A percentile compares a stretch with the other conserved stretches of the same genome.
phyloP scores from a whole-genome alignment of 2,888 invertebrate genomes.

The Scaptomyza polygonia region DNA sequence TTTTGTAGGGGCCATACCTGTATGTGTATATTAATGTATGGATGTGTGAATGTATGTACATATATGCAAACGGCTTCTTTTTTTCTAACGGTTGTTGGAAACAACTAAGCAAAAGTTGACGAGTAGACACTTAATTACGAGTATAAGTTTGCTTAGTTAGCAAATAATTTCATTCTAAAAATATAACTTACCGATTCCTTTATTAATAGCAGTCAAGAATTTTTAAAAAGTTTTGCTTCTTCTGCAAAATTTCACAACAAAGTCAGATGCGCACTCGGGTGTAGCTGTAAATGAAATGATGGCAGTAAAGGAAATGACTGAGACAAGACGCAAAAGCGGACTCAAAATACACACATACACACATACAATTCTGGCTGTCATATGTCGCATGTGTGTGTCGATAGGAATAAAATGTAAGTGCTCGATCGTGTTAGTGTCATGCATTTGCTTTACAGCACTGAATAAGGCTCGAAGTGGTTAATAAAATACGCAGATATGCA shows the following conservation, averaged over 20 bases:
- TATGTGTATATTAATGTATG: too few species aligned
- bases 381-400: background rate
- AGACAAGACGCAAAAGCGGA: background rate
- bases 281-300: background rate
- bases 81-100: background rate
- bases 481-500: background rate
- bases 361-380: background rate
- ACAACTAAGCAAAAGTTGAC: background rate
- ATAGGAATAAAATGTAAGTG: background rate
- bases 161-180: background rate
- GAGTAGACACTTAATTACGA: background rate
- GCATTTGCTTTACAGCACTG: background rate
- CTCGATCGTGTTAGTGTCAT: background rate
- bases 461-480: background rate
- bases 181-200: background rate
- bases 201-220: background rate
- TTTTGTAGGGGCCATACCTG: slow-evolving; percentile 72
- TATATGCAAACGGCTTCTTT: too few species aligned
- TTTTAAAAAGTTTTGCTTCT: background rate
- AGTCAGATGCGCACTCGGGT: background rate
- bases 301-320: background rate
- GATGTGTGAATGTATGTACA: too few species aligned
- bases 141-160: too few species aligned
- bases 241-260: background rate
- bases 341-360: background rate